phyloP scores from a whole-genome alignment of 2,888 invertebrate species.

The Diloba caeruleocephala region DNA sequence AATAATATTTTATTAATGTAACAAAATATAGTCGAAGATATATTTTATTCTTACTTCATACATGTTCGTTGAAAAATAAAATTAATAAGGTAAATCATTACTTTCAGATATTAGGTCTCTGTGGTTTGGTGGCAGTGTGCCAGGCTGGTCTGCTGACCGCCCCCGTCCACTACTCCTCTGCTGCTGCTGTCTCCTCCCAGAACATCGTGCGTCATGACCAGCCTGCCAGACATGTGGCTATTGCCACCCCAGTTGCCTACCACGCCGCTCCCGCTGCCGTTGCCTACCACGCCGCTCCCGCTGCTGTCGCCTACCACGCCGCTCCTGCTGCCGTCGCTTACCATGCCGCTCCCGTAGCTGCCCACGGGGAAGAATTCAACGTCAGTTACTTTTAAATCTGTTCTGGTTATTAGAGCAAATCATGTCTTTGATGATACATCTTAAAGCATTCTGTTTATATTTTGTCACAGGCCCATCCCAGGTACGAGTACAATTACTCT shows the following conservation, averaged over 20 bases:
- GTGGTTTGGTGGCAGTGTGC: conserved; percentile 61
- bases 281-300: conserved; percentile 33
- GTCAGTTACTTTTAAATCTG: not conserved
- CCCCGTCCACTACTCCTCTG: conserved; percentile 70
- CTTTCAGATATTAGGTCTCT: conserved; percentile 57
- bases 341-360: conserved; percentile 70
- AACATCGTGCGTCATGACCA: conserved; percentile 74
- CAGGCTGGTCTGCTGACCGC: conserved; percentile 65
- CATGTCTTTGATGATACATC: no score
- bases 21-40: no score
- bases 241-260: conserved; percentile 54
- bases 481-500: conserved; percentile 84
- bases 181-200: conserved; percentile 73
- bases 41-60: not conserved
- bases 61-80: not conserved
- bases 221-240: conserved; percentile 50
- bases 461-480: conserved; percentile 78
- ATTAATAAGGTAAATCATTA: not conserved
- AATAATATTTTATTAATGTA: not conserved
- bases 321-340: conserved; percentile 41
- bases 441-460: conserved; percentile 1
- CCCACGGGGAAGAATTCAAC: conserved; percentile 17
- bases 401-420: conserved; percentile 30
- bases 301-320: conserved; percentile 19
- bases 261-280: conserved; percentile 28